These are phyloP conservation scores for Zaprionus kolodkinae DNA, from an alignment of 1,140 invertebrate species.

Conservation along the genomic window DNA sequence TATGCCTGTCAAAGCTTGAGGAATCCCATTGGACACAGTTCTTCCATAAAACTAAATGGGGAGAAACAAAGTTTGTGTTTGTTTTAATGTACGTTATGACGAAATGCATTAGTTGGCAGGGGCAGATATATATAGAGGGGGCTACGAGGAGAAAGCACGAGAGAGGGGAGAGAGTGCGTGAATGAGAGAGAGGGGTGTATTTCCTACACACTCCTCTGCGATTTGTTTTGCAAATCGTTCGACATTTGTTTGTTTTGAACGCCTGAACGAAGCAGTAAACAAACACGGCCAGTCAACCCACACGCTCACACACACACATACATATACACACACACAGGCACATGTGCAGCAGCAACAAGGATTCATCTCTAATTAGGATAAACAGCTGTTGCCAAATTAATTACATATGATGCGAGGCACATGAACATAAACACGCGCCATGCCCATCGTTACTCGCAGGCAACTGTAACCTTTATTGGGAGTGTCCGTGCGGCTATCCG, in stretches of 20 bases:
- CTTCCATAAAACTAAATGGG: slow-evolving; percentile 4
- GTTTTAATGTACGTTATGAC: slow-evolving; percentile 2
- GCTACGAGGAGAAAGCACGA: too few species aligned
- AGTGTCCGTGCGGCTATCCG: background rate
- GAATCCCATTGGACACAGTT: background rate
- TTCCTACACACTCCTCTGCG: background rate
- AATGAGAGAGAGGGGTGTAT: background rate
- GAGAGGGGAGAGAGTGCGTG: background rate
- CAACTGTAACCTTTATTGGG: slow-evolving; percentile 32
- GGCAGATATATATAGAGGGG: background rate
- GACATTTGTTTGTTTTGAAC: slow-evolving; percentile 37
- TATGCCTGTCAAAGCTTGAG: slow-evolving; percentile 2
- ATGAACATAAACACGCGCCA: slow-evolving; percentile 45
- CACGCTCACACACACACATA: background rate
- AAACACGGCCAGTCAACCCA: background rate
- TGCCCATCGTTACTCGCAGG: slow-evolving; percentile 18
- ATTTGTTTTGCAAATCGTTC: slow-evolving; percentile 35
- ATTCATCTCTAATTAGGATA: slow-evolving; percentile 75
- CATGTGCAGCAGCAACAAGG: slow-evolving; percentile 30
- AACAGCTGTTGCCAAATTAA: slow-evolving; percentile 81
- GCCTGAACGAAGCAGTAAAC: slow-evolving; percentile 28
- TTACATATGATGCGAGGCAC: slow-evolving; percentile 71
- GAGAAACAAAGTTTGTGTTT: slow-evolving; percentile 3
- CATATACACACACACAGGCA: background rate
- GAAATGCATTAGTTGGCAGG: background rate